phyloP scores from a whole-genome alignment of 2,113 vertebrate genomes.

The Oryzias woworae region DNA sequence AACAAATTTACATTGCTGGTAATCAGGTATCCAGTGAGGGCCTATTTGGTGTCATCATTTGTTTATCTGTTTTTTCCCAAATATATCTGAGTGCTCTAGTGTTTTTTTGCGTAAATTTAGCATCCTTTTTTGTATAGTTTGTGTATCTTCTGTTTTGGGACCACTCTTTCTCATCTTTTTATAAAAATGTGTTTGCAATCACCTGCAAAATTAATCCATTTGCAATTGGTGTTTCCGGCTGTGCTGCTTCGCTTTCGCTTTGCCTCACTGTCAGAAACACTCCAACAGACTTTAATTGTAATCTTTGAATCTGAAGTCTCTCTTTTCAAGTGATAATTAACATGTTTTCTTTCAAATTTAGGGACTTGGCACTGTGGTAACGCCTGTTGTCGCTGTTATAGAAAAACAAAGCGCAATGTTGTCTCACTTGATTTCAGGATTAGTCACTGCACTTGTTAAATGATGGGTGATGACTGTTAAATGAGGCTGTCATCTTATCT shows the following conservation, averaged over 20 bases:
- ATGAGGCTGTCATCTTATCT: background rate
- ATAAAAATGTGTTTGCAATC: background rate
- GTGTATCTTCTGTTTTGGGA: too few relatives aligned
- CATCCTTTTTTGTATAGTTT: too few relatives aligned
- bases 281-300: background rate
- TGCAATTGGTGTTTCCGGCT: conserved; percentile 9
- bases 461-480: background rate
- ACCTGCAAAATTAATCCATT: conserved; percentile 48
- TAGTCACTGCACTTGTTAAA: background rate
- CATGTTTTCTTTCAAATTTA: background rate
- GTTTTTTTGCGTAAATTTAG: too few relatives aligned
- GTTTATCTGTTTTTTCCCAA: too few relatives aligned
- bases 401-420: background rate
- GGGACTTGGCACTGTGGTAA: background rate
- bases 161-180: too few relatives aligned
- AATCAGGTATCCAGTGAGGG: too few relatives aligned
- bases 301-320: background rate
- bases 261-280: background rate
- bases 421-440: conserved; percentile 1
- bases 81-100: too few relatives aligned
- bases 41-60: too few relatives aligned
- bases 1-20: too few relatives aligned
- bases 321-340: background rate
- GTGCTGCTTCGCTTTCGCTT: conserved; percentile 1
- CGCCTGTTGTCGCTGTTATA: conserved; percentile 1